A percentile compares a stretch with the other conserved stretches of the same genome.
phyloP scores from a whole-genome alignment of 2,113 vertebrate genomes.

The Oreochromis aureus region DNA sequence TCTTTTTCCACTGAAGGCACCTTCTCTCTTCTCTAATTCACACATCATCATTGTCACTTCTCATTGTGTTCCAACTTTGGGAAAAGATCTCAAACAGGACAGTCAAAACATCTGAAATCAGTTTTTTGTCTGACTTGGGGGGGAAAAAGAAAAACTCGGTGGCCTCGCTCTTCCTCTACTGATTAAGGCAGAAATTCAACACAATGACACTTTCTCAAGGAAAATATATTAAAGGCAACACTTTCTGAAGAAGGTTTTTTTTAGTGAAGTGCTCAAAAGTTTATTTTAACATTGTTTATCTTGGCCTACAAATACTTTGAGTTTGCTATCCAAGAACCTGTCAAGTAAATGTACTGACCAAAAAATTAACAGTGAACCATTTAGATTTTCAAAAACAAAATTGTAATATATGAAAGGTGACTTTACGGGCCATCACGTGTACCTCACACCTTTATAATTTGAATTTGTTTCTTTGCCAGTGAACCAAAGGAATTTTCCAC shows the following conservation, averaged over 20 bases:
- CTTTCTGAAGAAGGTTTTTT: background rate
- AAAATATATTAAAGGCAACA: background rate
- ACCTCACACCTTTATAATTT: background rate
- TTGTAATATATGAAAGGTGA: background rate
- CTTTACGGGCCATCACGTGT: background rate
- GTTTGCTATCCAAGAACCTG: background rate
- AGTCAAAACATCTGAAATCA: conserved; percentile 28
- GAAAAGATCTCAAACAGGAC: background rate
- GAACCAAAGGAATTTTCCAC: rapidly evolving
- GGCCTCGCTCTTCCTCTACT: background rate
- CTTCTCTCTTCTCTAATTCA: background rate
- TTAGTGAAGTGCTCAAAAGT: background rate
- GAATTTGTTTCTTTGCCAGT: background rate
- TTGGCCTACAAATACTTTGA: background rate
- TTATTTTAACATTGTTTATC: background rate
- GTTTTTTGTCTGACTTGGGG: background rate
- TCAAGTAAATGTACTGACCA: background rate
- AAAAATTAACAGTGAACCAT: background rate
- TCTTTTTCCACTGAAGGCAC: background rate
- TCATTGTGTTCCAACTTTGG: background rate
- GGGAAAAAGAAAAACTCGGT: background rate
- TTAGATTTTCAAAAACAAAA: rapidly evolving
- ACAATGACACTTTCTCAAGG: background rate
- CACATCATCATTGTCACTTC: background rate
- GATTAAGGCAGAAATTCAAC: background rate